phyloP scores from a whole-genome alignment of 2,113 vertebrate genomes.

The Eupsittula cactorum region DNA sequence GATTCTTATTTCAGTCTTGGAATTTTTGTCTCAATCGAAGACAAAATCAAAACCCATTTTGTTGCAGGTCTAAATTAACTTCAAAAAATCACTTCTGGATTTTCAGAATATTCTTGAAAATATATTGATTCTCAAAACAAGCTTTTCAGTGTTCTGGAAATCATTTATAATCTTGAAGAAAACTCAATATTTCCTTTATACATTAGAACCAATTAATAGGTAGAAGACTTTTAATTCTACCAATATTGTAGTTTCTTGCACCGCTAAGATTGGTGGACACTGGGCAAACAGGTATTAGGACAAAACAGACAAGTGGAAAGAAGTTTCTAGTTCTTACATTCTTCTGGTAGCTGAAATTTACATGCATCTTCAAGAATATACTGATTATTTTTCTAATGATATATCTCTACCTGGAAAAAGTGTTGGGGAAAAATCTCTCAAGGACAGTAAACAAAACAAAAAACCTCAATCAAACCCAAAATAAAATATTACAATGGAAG shows the following conservation, averaged over 20 bases:
- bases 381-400: not conserved
- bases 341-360: not conserved
- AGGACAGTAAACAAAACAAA: not conserved
- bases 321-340: not conserved
- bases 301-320: not conserved
- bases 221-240: not conserved
- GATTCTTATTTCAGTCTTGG: not conserved
- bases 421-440: not conserved
- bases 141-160: not conserved
- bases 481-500: not conserved
- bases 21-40: not conserved
- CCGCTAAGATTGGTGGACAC: not conserved
- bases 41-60: fast-evolving
- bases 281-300: not conserved
- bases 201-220: not conserved
- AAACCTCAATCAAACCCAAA: not conserved
- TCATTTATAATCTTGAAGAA: not conserved
- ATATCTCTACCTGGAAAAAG: not conserved
- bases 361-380: not conserved
- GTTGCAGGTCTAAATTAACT: not conserved
- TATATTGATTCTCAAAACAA: not conserved
- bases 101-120: not conserved
- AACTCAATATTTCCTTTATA: not conserved
- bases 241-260: not conserved
- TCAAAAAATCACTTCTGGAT: not conserved